phyloP scores from a whole-genome alignment of 2,888 invertebrate genomes.

The Anthoptus insignis region DNA sequence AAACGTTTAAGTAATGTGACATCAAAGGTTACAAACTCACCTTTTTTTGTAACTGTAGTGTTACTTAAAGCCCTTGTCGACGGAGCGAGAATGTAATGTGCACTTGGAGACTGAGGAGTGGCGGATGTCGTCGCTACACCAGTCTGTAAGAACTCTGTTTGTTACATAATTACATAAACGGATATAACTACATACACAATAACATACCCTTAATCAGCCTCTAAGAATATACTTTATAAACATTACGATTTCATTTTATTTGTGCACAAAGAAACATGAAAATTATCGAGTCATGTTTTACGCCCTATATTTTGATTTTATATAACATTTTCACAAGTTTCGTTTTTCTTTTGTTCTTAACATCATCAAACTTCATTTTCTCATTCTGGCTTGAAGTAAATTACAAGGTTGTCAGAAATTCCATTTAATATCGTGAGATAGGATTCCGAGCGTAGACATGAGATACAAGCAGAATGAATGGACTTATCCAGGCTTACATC shows the following conservation, averaged over 20 bases:
- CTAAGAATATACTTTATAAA: too few species aligned
- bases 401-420: conserved; percentile 15
- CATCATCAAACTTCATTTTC: not conserved
- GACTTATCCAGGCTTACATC: conserved; percentile 19
- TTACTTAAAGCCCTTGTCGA: conserved; percentile 75
- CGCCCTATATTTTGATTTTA: too few species aligned
- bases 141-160: conserved; percentile 52
- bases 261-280: too few species aligned
- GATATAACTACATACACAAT: not conserved
- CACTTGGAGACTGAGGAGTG: conserved; percentile 81
- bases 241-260: too few species aligned
- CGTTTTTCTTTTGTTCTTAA: not conserved
- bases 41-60: conserved; percentile 81
- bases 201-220: conserved; percentile 1
- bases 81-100: conserved; percentile 81
- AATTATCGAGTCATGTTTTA: too few species aligned
- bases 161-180: conserved; percentile 18
- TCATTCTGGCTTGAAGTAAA: not conserved
- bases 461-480: conserved; percentile 19
- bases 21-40: conserved; percentile 55
- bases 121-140: conserved; percentile 72
- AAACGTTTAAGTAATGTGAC: not conserved
- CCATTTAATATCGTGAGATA: conserved; percentile 21
- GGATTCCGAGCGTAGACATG: conserved; percentile 4
- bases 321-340: not conserved